Evolutionary conservation across 2,113 vertebrate genomes (phyloP).

Genomic region (Gracilinanus agilis): DNA sequence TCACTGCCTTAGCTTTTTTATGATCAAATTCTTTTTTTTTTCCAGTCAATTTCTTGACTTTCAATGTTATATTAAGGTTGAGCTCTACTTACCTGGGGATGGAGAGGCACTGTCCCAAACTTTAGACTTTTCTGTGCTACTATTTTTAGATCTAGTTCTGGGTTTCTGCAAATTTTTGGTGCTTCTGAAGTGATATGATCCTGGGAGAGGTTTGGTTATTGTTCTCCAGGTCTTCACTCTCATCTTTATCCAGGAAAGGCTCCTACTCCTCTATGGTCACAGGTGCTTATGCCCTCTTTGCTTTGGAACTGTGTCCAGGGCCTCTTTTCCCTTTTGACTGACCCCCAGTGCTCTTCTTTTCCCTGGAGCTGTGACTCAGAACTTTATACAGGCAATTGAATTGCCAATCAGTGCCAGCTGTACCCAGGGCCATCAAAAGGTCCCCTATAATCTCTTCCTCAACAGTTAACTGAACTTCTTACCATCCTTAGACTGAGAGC

Average conservation of each 20-base stretch:
- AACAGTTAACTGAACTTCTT: neutral
- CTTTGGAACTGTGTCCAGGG: neutral
- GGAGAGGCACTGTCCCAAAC: neutral
- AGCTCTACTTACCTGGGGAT: neutral
- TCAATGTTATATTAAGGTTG: neutral
- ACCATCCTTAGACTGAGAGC: neutral
- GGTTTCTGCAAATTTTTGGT: neutral
- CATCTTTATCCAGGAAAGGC: neutral
- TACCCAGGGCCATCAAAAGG: neutral
- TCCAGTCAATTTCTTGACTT: neutral
- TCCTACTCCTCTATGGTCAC: neutral
- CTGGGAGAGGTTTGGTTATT: neutral
- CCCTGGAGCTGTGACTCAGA: neutral
- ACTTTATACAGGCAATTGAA: neutral
- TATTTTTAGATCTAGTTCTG: neutral
- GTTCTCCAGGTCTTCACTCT: neutral
- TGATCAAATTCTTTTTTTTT: neutral
- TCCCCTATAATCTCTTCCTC: neutral
- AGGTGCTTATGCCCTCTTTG: neutral
- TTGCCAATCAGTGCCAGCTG: neutral
- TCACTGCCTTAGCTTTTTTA: neutral
- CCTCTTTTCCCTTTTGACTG: neutral
- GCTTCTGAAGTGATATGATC: too few species aligned
- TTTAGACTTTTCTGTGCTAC: neutral
- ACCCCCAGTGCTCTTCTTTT: neutral